Evolutionary conservation across 1,140 invertebrate genomes (phyloP), one percentile per base, ranked within the genome.

Genomic region (Ceratoteleas bidentatus): DNA sequence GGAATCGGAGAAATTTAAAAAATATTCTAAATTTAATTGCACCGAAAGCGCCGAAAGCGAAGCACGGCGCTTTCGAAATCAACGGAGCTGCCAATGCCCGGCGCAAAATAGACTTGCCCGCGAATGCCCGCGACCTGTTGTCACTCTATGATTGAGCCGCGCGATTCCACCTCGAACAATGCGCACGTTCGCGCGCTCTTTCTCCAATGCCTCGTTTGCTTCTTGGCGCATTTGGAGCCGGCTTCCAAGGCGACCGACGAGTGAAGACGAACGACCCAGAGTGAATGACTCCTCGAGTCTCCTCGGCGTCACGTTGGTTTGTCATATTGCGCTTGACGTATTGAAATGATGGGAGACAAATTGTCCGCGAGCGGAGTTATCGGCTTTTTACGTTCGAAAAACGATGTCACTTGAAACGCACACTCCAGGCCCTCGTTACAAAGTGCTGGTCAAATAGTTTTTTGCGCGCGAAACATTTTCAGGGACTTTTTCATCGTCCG

Each of bases 21-120:
- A 92, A 88, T 91, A 91, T 91, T 91, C 90, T 91, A 91, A 91
- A 91, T 91, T 91, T 90, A 91, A 91, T 91, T 89, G 78, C 66
- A 57, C 34, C 40, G 36, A 82, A 69, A 75, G 77, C 57, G 11
- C 32, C 50, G 65, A 65, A 61, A 56, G 69, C 77, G n/a, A n/a
- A n/a, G n/a, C n/a, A n/a, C n/a, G 73, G 80, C 69, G 85, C 86
- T 91, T 90, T 90, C 89, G 90, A 89, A 90, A 90, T 91, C 88
- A 85, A 70, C 79, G 78, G 64, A 49, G 77, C 87, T 90, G 89
- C 89, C 89, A 91, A 91, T 90, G 84, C 75, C 61, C 78, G 81
- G 88, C 88, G 88, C 88, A 91, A 91, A 91, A 91, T 91, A 91
- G 89, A 89, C 81, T 34, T 74, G 86, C 85, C 86, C 80, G 85